Evolutionary conservation across 2,888 invertebrate genomes (phyloP).

Genomic region (Synanthedon vespiformis): DNA sequence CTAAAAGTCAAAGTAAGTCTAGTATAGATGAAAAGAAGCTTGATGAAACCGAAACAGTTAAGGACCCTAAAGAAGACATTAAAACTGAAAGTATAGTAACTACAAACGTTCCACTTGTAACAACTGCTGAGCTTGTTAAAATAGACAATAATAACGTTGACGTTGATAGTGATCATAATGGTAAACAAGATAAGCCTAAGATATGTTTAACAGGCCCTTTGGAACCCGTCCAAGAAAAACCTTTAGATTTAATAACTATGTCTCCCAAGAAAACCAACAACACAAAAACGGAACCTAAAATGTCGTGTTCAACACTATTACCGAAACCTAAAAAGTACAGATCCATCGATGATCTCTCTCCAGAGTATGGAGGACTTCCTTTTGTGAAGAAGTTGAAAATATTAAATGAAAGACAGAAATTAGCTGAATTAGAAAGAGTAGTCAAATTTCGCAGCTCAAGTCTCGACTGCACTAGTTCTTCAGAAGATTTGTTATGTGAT

Average conservation of each 20-base stretch:
- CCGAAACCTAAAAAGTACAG: conserved; percentile 76
- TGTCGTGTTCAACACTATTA: conserved; percentile 33
- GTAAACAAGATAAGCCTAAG: conserved; percentile 50
- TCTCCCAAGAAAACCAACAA: conserved; percentile 41
- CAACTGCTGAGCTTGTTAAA: conserved; percentile 59
- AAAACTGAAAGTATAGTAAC: conserved; percentile 34
- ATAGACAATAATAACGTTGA: conserved; percentile 63
- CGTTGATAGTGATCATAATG: conserved; percentile 33
- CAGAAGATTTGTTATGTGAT: conserved; percentile 69
- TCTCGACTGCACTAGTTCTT: conserved; percentile 77
- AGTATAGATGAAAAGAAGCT: conserved; percentile 44
- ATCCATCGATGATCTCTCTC: conserved; percentile 88
- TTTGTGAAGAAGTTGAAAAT: conserved; percentile 92
- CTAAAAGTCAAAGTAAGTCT: conserved; percentile 50
- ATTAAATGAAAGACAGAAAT: conserved; percentile 86
- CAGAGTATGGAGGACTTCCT: conserved; percentile 87
- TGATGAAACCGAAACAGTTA: conserved; percentile 14
- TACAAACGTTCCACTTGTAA: conserved; percentile 47
- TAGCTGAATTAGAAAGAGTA: conserved; percentile 83
- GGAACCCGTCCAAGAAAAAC: conserved; percentile 59
- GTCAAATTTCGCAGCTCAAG: conserved; percentile 84
- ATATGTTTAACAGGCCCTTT: conserved; percentile 53
- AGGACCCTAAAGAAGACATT: conserved; percentile 17
- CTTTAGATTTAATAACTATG: conserved; percentile 53
- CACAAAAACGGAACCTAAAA: conserved; percentile 30